Percentiles rank a stretch among this genome's conserved stretches.
phyloP scores from a whole-genome alignment of 2,113 vertebrate genomes.

The Alces alces region DNA sequence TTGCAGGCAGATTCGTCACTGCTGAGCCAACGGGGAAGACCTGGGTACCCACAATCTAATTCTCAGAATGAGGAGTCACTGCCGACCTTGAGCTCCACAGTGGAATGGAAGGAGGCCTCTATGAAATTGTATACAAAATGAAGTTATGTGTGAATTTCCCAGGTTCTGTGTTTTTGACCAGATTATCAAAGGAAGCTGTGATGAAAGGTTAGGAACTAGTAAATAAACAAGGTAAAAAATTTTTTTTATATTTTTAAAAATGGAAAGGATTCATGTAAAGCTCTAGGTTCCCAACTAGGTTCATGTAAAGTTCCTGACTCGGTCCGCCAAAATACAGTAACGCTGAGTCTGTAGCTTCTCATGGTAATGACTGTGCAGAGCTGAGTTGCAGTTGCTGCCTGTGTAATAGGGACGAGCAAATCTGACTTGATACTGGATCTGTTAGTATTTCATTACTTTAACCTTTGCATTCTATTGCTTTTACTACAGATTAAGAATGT shows the following conservation, averaged over 20 bases:
- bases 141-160: background rate
- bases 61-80: background rate
- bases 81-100: background rate
- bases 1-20: background rate
- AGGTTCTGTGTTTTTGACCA: background rate
- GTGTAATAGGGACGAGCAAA: background rate
- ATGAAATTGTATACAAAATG: background rate
- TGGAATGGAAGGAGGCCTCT: background rate
- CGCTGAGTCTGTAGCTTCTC: background rate
- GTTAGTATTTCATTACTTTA: background rate
- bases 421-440: background rate
- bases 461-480: background rate
- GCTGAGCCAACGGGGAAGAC: background rate
- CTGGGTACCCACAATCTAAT: background rate
- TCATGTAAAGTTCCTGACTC: background rate
- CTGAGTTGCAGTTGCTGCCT: background rate
- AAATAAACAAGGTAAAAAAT: background rate
- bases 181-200: background rate
- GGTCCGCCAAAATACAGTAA: background rate
- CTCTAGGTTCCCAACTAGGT: background rate
- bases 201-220: background rate
- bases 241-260: background rate
- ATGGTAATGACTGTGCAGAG: background rate
- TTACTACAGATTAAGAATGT: background rate
- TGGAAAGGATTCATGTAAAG: background rate